Base-by-base conservation (phyloP, 2,888 invertebrate species). In the Phyto melanocephala region DNA sequence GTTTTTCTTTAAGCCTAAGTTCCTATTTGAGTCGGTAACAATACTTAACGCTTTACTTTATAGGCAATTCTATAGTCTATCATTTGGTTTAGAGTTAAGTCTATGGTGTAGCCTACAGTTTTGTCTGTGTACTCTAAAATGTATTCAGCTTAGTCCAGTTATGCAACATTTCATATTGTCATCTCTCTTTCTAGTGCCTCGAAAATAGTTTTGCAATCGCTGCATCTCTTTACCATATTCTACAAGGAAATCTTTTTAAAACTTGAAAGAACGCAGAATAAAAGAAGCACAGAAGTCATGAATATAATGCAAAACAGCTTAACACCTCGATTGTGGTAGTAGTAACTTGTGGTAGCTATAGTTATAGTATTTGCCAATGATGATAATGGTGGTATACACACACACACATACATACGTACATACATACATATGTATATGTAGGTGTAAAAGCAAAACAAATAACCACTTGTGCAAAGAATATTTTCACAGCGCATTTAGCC, bases 321-420 rank as follows among this genome's bases (percentile, higher is more conserved):
- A 77, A 68, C 81, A 81, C 81, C 56, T 77, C 68, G 71, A 72
- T 77, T 72, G 72, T 68, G 24, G 6, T 37, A 35, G 24, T 15
- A 11, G 20, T 45, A 47, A 5, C 33, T 24, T 54, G 35, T 10
- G 20, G n/a, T 13, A 37, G 6, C 17, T 4, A 11, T 42, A 45
- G 40, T 40, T 37, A 17, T 37, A 35, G 10, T 15, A 42, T 6
- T 50, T 13, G 13, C 13, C n/a, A 24, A 4, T 50, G 50, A 54
- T 5, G 33, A 28, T 47, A 58, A 52, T 42, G 15, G 67, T 22
- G 37, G 28, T 67, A 28, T 35, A 28, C 28, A 5, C 28, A 28
- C 28, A 28, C 3, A 28, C 20, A 60, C 47, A 45, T 10, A 1
- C 8, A 40, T 17, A 17, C 56, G 8, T 20, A 5, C 56, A 15